Evolutionary conservation across 2,113 vertebrate species (phyloP).

Genomic region (Colius striatus): DNA sequence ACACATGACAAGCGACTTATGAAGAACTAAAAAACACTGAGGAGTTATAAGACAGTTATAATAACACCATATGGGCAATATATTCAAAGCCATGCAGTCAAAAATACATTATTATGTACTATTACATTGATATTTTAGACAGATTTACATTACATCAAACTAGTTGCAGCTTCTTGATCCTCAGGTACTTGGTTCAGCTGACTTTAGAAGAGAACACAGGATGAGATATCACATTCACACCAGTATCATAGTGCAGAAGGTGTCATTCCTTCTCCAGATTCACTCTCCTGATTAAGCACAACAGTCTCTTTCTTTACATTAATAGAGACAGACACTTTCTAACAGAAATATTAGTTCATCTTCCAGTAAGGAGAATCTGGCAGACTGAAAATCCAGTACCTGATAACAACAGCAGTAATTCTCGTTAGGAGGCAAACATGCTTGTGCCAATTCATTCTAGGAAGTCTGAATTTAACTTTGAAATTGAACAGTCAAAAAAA

Average conservation of each 20-base stretch:
- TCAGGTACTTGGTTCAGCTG: neutral
- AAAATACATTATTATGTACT: neutral
- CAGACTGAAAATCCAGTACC: neutral
- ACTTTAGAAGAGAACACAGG: neutral
- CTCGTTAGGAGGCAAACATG: neutral
- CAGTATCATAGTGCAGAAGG: neutral
- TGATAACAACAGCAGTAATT: neutral
- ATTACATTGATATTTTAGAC: neutral
- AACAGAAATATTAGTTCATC: neutral
- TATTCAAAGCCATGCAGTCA: neutral
- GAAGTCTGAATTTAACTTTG: neutral
- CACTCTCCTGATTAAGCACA: neutral
- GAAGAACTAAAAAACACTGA: neutral
- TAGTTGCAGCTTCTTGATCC: neutral
- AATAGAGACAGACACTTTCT: neutral
- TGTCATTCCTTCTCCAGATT: neutral
- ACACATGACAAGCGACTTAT: neutral
- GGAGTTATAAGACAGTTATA: neutral
- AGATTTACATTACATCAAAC: neutral
- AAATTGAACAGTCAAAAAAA: neutral
- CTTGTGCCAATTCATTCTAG: neutral
- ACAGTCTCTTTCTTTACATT: neutral
- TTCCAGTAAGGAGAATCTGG: neutral
- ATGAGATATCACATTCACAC: neutral
- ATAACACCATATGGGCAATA: neutral